Base-by-base conservation (phyloP, 2,797 vertebrate genomes). In the Urosaurus nigricauda region DNA sequence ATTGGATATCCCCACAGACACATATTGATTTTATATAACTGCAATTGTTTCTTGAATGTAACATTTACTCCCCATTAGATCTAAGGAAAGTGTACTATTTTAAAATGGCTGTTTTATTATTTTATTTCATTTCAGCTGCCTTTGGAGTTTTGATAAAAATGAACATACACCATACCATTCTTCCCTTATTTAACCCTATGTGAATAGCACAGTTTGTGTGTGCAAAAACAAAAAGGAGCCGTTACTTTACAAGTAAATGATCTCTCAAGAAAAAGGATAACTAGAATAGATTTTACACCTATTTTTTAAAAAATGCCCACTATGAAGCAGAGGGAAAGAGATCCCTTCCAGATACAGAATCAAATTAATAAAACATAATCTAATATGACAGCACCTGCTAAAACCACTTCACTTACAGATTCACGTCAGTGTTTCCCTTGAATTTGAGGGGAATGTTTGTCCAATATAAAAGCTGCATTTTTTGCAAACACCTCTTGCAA, bases 291-390 rank as follows among this genome's bases (percentile, higher is more conserved):
- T 47, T 77, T 85, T 82, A 60, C 78, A 77, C 0, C 70, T 73
- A 74, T 85, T 93, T 93, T 87, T 74, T 79, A 94, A 91, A 51
- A 91, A 73, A 78, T 88, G 70, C 85, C 88, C 90, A 86, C 90
- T 93, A 90, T 77, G 87, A 86, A 92, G 84, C 89, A 92, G 90
- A 6, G 21, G 74, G 40, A 17, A 1, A 4, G 21, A 11, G 9
- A 92, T 93, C 87, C 92, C 90, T 92, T 94, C 93, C 91, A 94
- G 91, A 93, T 93, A 89, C 86, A 89, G 86, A 92, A 95, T 94
- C 95, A 94, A 95, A 94, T 93, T 94, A 95, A 91, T 95, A 95
- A 94, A 90, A 94, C 95, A 95, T 95, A 94, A 96, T 95, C 93
- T 92, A 95, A 95, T 94, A 93, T 68, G 93, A 92, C 88, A 96